Conservation (phyloP, 2,888 invertebrate genomes). For the Micropterix aruncella region DNA sequence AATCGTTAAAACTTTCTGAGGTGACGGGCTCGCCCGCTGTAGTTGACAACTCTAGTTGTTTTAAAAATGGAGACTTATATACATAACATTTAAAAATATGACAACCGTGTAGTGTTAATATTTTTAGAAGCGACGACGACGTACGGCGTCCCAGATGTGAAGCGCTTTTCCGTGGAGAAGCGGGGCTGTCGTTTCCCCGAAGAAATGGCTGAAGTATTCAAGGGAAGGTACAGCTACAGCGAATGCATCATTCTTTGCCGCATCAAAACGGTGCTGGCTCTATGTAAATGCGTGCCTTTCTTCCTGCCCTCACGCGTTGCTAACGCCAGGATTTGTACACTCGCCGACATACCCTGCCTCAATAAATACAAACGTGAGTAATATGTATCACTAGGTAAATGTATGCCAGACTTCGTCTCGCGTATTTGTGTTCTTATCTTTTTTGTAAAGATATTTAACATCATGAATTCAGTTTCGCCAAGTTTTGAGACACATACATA, state of each 20-base stretch:
- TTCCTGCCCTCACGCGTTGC: conserved; percentile 24
- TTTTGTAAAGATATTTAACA: no score
- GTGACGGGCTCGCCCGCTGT: no score
- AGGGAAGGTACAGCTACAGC: conserved; percentile 38
- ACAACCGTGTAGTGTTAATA: no score
- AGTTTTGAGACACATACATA: no score
- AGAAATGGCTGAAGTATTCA: conserved; percentile 23
- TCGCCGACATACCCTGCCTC: conserved; percentile 16
- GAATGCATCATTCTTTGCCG: conserved; percentile 47
- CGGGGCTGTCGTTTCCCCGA: conserved; percentile 40
- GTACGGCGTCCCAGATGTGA: conserved; percentile 16
- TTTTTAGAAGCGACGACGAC: conserved; percentile 18
- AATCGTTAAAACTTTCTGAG: no score
- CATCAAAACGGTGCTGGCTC: conserved; percentile 29
- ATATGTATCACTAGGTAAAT: no score
- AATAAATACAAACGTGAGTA: conserved; percentile 12
- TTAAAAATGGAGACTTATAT: no score
- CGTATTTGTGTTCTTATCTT: not conserved
- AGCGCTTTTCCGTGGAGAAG: conserved; percentile 18
- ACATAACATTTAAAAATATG: no score
- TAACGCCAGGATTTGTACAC: conserved; percentile 18
- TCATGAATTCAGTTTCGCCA: no score
- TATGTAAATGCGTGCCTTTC: conserved; percentile 47
- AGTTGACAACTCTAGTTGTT: no score
- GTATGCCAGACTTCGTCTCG: not conserved